Base-by-base conservation (phyloP, 2,888 invertebrate genomes). In the Biston betularia region DNA sequence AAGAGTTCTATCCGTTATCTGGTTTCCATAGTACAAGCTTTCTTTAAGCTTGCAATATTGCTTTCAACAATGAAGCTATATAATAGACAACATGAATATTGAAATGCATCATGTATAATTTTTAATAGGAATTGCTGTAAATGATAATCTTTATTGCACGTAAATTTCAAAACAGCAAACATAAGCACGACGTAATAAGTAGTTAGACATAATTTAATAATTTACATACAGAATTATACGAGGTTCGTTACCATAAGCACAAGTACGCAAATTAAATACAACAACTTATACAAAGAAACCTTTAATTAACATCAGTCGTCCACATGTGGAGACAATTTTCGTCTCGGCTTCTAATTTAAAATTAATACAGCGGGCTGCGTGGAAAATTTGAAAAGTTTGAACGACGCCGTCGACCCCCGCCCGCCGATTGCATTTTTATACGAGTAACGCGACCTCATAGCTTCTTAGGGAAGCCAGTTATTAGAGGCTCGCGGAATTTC, bases 331-430 rank as follows among this genome's bases (percentile, higher is more conserved):
- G 80, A 86, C 83, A 87, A 88, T 87, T 88, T 87, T 86, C 82
- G 83, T 85, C 82, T 85, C 82, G 75, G 82, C 75, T 74, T 88
- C 86, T 87, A 89, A 90, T 92, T 90, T 90, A 89, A 90, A 91
- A 92, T 90, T 88, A 90, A 91, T 90, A 88, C 87, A 82, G 84
- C 81, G 80, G 84, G 83, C 85, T 82, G 84, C 83, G 87, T 87
- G 86, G 92, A 88, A 92, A 92, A 93, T 93, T 92, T 92, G 88
- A 92, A 93, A 93, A 93, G 93, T 93, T 93, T 90, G 79, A 89
- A 92, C 90, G 91, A 89, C 86, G 83, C 82, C 86, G 84, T 77
- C 84, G 82, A 86, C 86, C 85, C 84, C 78, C 81, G 87, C 85
- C 81, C 87, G 87, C 80, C 89, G 88, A 90, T 90, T 90, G 91